A percentile compares a stretch with the other conserved stretches of the same genome.
Evolutionary conservation across 2,797 vertebrate species (phyloP).

Genomic region (Ctenopoma multispine): DNA sequence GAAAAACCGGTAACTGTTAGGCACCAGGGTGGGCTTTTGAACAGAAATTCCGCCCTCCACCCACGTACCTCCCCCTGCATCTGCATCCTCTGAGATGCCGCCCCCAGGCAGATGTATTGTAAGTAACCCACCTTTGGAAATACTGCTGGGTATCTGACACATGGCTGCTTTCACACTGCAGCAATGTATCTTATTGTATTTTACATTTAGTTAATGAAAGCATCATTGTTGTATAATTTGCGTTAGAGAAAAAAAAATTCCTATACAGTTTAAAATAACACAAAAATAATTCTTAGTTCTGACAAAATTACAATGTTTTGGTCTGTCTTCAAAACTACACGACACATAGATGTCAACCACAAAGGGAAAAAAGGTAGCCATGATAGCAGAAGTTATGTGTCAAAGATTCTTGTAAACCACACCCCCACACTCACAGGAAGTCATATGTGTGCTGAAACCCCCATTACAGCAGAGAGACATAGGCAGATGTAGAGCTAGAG

Average conservation of each 20-base stretch:
- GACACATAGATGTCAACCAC: fast-evolving
- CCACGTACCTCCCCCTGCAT: conserved; percentile 2
- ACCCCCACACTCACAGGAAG: conserved; percentile 68
- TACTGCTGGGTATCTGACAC: conserved; percentile 14
- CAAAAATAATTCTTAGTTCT: neutral
- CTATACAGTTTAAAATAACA: neutral
- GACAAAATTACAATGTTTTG: neutral
- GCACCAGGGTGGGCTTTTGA: conserved; percentile 28
- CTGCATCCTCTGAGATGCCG: conserved; percentile 1
- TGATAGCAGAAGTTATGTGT: conserved; percentile 60
- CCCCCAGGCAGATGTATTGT: neutral
- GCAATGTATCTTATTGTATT: neutral
- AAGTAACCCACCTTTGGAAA: conserved; percentile 21
- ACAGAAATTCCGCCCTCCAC: conserved; percentile 22
- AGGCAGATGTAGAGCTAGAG: neutral
- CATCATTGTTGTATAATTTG: neutral
- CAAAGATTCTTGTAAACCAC: conserved; percentile 62
- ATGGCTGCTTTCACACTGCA: neutral
- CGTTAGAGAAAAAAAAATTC: neutral
- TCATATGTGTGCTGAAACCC: conserved; percentile 28
- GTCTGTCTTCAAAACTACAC: neutral
- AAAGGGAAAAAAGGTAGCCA: neutral
- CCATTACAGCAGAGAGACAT: conserved; percentile 15
- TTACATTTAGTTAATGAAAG: neutral
- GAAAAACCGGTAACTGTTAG: conserved; percentile 41